Percentiles rank a stretch among this genome's conserved stretches.
Evolutionary conservation across 2,888 invertebrate species (phyloP).

Genomic region (Oxytorus armatus): DNA sequence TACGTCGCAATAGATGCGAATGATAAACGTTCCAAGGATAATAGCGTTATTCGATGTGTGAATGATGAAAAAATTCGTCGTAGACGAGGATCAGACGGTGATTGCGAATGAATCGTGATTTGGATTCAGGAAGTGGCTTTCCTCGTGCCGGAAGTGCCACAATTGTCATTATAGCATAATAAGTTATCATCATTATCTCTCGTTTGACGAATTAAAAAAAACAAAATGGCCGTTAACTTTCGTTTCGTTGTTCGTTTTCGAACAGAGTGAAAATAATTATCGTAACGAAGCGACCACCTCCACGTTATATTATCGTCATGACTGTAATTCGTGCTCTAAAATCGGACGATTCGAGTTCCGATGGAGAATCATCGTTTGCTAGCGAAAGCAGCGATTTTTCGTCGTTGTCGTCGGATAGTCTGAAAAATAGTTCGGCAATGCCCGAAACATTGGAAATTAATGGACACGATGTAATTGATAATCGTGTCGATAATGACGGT

Average conservation of each 20-base stretch:
- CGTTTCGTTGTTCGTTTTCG: background rate
- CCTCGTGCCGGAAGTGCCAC: constrained; percentile 40
- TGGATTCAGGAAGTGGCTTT: constrained; percentile 21
- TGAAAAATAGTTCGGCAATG: constrained; percentile 16
- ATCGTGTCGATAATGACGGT: constrained; percentile 9
- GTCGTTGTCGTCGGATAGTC: constrained; percentile 45
- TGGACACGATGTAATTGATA: constrained; percentile 19
- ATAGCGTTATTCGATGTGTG: background rate
- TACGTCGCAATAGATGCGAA: background rate
- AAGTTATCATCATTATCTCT: constrained; percentile 7
- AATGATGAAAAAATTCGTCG: background rate
- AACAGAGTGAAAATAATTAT: background rate
- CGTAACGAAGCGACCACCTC: too few relatives aligned
- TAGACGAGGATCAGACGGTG: constrained; percentile 8
- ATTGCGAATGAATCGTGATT: constrained; percentile 32
- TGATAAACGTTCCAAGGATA: background rate
- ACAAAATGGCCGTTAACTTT: background rate
- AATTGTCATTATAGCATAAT: constrained; percentile 13
- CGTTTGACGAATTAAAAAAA: constrained; percentile 1
- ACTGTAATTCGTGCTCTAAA: constrained; percentile 47
- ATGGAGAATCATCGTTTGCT: constrained; percentile 53
- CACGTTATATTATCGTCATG: constrained; percentile 30
- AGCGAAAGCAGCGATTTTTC: constrained; percentile 56
- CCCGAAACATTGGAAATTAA: constrained; percentile 34
- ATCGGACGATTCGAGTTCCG: constrained; percentile 56